Evolutionary conservation across 2,113 vertebrate genomes (phyloP).

Genomic region (Hyperopisus bebe): DNA sequence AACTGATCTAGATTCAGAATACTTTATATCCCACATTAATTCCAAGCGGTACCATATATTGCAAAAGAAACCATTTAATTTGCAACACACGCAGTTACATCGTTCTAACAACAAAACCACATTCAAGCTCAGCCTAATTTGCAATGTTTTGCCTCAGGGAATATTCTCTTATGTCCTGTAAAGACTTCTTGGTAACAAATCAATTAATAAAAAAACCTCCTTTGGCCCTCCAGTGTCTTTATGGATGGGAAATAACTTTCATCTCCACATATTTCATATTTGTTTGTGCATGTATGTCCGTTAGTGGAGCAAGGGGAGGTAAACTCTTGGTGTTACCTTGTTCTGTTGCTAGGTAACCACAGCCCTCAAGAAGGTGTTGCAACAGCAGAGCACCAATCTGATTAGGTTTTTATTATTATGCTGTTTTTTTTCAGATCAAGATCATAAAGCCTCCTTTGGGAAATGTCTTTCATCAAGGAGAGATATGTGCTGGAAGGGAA

Average conservation of each 20-base stretch:
- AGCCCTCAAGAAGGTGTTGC: conserved; percentile 16
- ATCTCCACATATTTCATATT: neutral
- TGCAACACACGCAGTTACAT: neutral
- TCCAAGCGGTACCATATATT: neutral
- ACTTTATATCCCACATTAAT: neutral
- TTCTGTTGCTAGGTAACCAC: conserved; percentile 23
- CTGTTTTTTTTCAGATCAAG: conserved; percentile 18
- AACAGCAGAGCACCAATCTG: neutral
- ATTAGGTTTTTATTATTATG: conserved; percentile 6
- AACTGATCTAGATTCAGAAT: neutral
- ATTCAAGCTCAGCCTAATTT: neutral
- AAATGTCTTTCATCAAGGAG: conserved; percentile 1
- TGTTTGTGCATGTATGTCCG: neutral
- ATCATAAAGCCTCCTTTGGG: conserved; percentile 14
- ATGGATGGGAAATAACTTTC: neutral
- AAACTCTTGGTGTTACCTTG: conserved; percentile 17
- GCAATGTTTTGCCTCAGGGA: neutral
- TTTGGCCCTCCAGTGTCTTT: neutral
- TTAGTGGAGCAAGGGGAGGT: neutral
- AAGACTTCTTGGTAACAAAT: neutral
- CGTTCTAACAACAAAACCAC: neutral
- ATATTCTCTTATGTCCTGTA: neutral
- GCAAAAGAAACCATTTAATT: neutral
- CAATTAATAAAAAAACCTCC: neutral
- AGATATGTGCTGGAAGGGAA: neutral